These are phyloP conservation scores for Ianthella basta DNA, from an alignment of 37 sponge, comb jelly and placozoan species.

Conservation along the genomic window DNA sequence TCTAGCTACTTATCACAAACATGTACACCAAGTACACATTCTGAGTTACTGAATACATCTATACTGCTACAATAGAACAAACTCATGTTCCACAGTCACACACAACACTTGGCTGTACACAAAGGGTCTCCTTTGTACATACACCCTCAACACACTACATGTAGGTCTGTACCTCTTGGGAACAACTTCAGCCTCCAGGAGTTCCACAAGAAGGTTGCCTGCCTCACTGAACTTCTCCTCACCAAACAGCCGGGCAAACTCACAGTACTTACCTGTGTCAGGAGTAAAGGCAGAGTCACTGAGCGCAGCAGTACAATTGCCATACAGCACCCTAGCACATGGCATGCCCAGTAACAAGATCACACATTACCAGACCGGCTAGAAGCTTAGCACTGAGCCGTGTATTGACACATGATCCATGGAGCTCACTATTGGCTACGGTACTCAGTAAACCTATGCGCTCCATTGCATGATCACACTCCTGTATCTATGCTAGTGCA, in stretches of 20 bases:
- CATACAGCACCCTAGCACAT: not conserved
- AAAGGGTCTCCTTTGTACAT: no score
- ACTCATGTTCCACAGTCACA: no score
- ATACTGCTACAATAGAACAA: no score
- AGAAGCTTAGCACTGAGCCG: not conserved
- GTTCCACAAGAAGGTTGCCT: conserved; percentile 55
- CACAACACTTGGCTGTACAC: no score
- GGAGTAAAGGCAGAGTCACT: not conserved
- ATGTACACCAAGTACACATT: no score
- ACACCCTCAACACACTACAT: not conserved
- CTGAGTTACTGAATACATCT: no score
- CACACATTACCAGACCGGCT: no score
- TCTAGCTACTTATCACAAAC: no score
- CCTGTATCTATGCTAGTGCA: no score
- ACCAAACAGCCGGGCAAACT: conserved; percentile 61
- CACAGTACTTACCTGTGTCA: conserved; percentile 67
- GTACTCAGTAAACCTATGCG: not conserved
- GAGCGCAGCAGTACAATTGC: not conserved
- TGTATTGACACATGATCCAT: not conserved
- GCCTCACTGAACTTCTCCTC: conserved; percentile 48
- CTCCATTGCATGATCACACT: no score
- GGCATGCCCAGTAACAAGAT: not conserved
- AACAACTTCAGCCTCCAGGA: conserved; percentile 55
- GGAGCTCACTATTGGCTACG: not conserved
- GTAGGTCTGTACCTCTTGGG: conserved; percentile 51